Evolutionary conservation across 2,888 invertebrate genomes (phyloP), one percentile per base, ranked within the genome.

Genomic region (Tryphoninae sp.): DNA sequence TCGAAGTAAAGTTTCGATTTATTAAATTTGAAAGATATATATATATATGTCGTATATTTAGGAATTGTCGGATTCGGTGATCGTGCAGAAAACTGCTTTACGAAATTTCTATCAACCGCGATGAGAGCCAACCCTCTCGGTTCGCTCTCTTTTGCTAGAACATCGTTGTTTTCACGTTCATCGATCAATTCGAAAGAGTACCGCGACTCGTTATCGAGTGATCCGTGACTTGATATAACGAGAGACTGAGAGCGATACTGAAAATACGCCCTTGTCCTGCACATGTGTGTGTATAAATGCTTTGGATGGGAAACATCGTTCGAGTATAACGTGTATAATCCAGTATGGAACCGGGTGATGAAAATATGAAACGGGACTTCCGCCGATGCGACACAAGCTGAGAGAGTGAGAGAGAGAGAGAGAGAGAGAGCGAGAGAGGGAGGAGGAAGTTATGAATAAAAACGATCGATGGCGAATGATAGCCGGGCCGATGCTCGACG

Each of bases 401-500:
- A 33, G 33, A 33, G 33, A 33, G 33, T 7, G 26, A 33, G 26
- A 33, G 26, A 33, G 26, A 33, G 26, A 33, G 26, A 33, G 33
- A 33, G 33, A 33, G 33, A 33, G 33, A 33, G 2, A 33, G 33
- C 1, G 33, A 0, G 33, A 33, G 33, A 33, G 33, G 6, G 33
- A 33, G 33, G 33, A 82, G 83, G 84, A 87, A 87, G 88, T 89
- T 88, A 88, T 87, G 89, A 89, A 89, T 89, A 89, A 89, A 88
- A 85, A 76, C 86, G 88, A 90, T 91, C 90, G 88, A 90, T 90
- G 87, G 85, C 84, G 87, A 85, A 89, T 90, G 91, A 91, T 90
- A 89, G 89, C 86, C 83, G 65, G 78, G 73, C 73, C 80, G 89
- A 90, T 89, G 89, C 87, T 86, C 85, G 89, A 91, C 91, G 91